Percentiles rank a stretch among this genome's conserved stretches.
Conservation (phyloP, 2,113 vertebrate species). For the Raja brachyura region DNA sequence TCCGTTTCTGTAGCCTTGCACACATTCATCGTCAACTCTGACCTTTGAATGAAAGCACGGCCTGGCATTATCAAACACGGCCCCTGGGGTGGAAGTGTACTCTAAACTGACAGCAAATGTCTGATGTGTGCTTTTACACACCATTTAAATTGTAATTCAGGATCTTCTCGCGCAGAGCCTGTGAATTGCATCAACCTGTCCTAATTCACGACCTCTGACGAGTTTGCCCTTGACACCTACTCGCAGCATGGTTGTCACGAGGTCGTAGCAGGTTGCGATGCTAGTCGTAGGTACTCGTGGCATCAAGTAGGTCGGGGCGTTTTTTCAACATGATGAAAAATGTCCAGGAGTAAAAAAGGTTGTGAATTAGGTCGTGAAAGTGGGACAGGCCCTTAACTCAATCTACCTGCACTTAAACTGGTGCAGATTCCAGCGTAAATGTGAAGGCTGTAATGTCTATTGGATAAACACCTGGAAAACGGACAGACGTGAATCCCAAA, state of each 20-base stretch:
- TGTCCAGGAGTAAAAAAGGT: no score
- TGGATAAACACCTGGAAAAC: background rate
- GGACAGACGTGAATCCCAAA: background rate
- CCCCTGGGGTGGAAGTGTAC: background rate
- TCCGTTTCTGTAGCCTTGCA: background rate
- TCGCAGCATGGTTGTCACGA: no score
- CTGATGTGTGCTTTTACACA: background rate
- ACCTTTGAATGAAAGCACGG: background rate
- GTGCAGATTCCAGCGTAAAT: background rate
- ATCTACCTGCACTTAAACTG: background rate
- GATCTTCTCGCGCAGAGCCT: background rate
- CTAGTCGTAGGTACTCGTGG: no score
- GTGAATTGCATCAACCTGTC: background rate
- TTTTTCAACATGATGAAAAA: no score
- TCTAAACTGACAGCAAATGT: background rate
- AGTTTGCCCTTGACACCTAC: no score
- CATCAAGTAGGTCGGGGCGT: no score
- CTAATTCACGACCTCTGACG: no score
- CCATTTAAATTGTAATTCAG: background rate
- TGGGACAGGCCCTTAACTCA: background rate
- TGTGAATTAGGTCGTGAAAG: no score
- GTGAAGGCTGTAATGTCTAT: background rate
- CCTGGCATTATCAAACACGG: background rate
- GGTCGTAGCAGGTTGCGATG: no score
- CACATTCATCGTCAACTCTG: background rate